Conservation (phyloP, 2,113 vertebrate species). For the Channa argus region DNA sequence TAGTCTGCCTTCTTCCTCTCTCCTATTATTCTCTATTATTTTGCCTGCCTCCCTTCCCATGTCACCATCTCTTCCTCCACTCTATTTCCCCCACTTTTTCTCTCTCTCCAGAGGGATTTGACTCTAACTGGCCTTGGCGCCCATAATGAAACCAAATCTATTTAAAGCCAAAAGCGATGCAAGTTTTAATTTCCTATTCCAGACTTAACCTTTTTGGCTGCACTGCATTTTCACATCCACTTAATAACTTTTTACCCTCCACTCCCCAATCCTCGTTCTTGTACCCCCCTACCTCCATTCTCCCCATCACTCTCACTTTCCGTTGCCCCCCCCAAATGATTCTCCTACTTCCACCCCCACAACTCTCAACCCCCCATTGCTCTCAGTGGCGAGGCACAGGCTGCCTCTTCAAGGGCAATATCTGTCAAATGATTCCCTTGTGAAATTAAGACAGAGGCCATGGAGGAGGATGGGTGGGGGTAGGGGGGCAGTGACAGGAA, state of each 20-base stretch:
- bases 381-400: slow-evolving; percentile 71
- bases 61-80: slow-evolving; percentile 62
- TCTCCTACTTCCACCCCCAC: slow-evolving; percentile 30
- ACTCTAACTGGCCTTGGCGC: slow-evolving; percentile 85
- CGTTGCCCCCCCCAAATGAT: slow-evolving; percentile 26
- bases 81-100: slow-evolving; percentile 50
- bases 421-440: slow-evolving; percentile 81
- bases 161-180: slow-evolving; percentile 87
- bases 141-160: slow-evolving; percentile 87
- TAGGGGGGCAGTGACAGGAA: slow-evolving; percentile 29
- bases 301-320: slow-evolving; percentile 65
- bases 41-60: slow-evolving; percentile 55
- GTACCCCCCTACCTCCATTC: slow-evolving; percentile 18
- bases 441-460: slow-evolving; percentile 83
- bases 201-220: slow-evolving; percentile 86
- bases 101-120: slow-evolving; percentile 81
- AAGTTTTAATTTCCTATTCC: slow-evolving; percentile 87
- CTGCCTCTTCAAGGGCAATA: slow-evolving; percentile 83
- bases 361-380: slow-evolving; percentile 61
- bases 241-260: slow-evolving; percentile 84
- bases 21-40: slow-evolving; percentile 62
- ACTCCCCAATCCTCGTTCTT: slow-evolving; percentile 2
- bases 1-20: slow-evolving; percentile 67
- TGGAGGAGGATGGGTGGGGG: slow-evolving; percentile 28
- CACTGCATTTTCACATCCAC: slow-evolving; percentile 85